phyloP scores from a whole-genome alignment of 2,888 invertebrate genomes.

The Cetonia aurata region DNA sequence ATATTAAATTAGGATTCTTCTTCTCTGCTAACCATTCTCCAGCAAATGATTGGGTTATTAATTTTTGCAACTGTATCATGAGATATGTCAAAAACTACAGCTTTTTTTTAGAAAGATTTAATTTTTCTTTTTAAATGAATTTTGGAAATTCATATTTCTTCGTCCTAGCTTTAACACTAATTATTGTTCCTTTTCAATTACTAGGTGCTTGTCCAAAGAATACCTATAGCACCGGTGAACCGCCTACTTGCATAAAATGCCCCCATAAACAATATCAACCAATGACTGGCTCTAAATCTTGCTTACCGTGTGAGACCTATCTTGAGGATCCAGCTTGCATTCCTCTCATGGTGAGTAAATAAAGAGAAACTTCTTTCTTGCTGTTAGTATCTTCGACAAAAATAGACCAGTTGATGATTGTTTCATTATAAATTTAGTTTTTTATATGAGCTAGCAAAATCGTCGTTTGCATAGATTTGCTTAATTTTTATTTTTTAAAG shows the following conservation, averaged over 20 bases:
- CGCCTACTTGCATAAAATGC: slow-evolving; percentile 61
- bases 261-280: slow-evolving; percentile 63
- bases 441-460: too few species aligned
- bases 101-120: too few species aligned
- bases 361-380: neutral
- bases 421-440: neutral
- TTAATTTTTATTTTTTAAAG: too few species aligned
- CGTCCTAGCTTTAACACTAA: too few species aligned
- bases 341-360: slow-evolving; percentile 57
- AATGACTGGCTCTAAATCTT: slow-evolving; percentile 61
- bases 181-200: slow-evolving; percentile 41
- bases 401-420: neutral
- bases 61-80: too few species aligned
- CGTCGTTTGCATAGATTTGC: too few species aligned
- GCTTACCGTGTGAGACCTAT: slow-evolving; percentile 61
- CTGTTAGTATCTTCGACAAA: neutral
- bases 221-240: slow-evolving; percentile 61
- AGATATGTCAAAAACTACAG: too few species aligned
- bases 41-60: too few species aligned
- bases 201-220: slow-evolving; percentile 63
- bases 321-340: slow-evolving; percentile 63
- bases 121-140: too few species aligned
- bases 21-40: too few species aligned
- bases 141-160: too few species aligned
- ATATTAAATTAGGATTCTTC: too few species aligned